Base-by-base conservation (phyloP, 2,888 invertebrate genomes). In the Odontocolon sp. region DNA sequence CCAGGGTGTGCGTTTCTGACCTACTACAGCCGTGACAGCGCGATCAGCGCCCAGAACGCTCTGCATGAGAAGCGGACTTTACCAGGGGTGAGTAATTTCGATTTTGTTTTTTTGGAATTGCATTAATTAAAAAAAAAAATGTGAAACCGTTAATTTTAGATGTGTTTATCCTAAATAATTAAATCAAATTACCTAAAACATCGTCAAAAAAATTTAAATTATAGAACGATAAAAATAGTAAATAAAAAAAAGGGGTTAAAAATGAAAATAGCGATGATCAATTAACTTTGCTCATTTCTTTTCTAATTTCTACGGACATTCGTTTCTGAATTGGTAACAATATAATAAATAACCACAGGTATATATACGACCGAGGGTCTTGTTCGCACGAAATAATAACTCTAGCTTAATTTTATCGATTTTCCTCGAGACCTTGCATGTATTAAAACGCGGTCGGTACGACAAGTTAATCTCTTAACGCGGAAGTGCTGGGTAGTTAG, bases 1-100 rank as follows among this genome's bases (percentile, higher is more conserved):
- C 21, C 94, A 98, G 98, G 98, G 92, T 99, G 98, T 94, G 98
- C 98, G 91, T 99, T 99, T 93, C 94, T 99, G 92, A 99, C 99
- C 89, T 99, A 98, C 94, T 98, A 97, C 93, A 96, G 95, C 91
- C 96, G 98, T 91, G 98, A 98, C 92, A 97, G 97, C 93, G 98
- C 98, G 87, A 93, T 97, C 89, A 95, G 95, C 92, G 97, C 98
- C 91, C 97, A 98, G 93, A 94, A 95, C 91, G 95, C 96, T 90
- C 95, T 98, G 90, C 98, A 99, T 94, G 98, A 99, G 93, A 98
- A 98, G 94, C 96, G 98, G 93, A 98, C 98, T 91, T 94, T 99
- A 92, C 97, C 98, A 92, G 98, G 98, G 97, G 98, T 99, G 91
- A 97, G 98, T 95, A 50, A 59, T 59, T 50, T n/a, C n/a, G 16